Evolutionary conservation across 2,797 vertebrate species (phyloP), one percentile per base, ranked within the genome.

Genomic region (Masticophis lateralis): DNA sequence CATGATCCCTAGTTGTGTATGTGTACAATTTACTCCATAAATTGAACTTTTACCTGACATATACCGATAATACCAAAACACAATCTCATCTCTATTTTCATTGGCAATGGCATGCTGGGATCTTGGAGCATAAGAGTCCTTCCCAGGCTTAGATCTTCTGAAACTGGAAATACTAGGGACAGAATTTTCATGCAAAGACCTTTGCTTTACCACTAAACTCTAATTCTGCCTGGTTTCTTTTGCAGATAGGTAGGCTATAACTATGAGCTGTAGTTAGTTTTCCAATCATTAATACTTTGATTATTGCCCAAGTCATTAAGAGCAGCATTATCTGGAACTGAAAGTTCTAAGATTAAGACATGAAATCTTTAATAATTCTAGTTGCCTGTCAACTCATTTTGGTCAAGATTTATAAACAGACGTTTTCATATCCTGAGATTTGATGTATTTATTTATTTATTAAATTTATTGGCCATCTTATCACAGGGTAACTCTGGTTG

Each of bases 1-100:
- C 0, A 0, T 69, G 74, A n/a, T 93, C 0, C 60, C 60, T 57
- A 20, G 87, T 57, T 5, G 90, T 11, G 8, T 0, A 1, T 51
- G 90, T 90, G 88, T 91, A 63, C 0, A 0, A 28, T 57, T 0
- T 0, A 69, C 92, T 95, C 88, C 87, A 0, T 10, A 93, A 92
- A 1, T 12, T 32, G 88, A 59, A 16, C 43, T 18, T 74, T 74
- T 74, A 74, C 7, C 14, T 0, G 0, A 18, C 57, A 79, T 92
- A 25, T 1, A 0, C 3, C 74, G 92, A 79, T 16, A 5, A 32
- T 86, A 86, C 13, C 13, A n/a, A 83, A 47, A 51, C 43, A 53
- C 7, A 86, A 16, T 61, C 28, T 86, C 53, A 14, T 86, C 28
- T 43, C 55, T 90, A 61, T 61, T 92, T 27, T 92, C 28, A 79